A percentile compares a stretch with the other conserved stretches of the same genome.
These are phyloP conservation scores for Ethmia dodecea DNA, from an alignment of 2,888 invertebrate species.

Conservation along the genomic window DNA sequence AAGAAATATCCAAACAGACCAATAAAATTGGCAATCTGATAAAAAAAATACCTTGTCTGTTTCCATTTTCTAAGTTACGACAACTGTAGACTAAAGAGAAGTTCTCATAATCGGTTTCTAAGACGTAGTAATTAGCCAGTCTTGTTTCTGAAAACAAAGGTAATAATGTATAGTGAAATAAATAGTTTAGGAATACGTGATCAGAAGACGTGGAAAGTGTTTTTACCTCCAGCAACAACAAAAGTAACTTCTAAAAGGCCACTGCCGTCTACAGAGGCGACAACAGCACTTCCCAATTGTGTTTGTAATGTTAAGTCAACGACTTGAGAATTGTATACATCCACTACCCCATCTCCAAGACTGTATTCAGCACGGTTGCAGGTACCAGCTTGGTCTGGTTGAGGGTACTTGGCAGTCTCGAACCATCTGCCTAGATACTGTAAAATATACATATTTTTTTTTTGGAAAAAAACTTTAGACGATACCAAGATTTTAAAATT, in stretches of 20 bases:
- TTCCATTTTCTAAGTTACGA: slow-evolving; percentile 29
- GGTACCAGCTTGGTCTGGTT: slow-evolving; percentile 76
- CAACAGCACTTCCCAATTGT: slow-evolving; percentile 67
- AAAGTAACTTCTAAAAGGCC: slow-evolving; percentile 76
- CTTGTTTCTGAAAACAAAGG: slow-evolving; percentile 29
- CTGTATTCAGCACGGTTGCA: slow-evolving; percentile 79
- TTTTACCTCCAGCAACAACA: slow-evolving; percentile 68
- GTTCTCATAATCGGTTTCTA: slow-evolving; percentile 51
- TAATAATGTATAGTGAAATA: background rate
- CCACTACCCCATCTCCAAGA: slow-evolving; percentile 25
- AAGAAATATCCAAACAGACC: background rate
- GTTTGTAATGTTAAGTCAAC: slow-evolving; percentile 55
- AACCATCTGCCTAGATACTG: slow-evolving; percentile 76
- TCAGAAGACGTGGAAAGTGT: too few species aligned
- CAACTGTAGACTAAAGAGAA: slow-evolving; percentile 58
- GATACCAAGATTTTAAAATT: too few species aligned
- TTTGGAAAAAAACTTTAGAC: background rate
- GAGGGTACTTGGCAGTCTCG: slow-evolving; percentile 80
- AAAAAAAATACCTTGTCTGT: slow-evolving; percentile 38
- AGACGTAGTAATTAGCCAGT: slow-evolving; percentile 37
- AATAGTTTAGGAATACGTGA: background rate
- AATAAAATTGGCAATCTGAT: background rate
- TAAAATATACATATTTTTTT: too few species aligned
- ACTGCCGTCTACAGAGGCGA: slow-evolving; percentile 58
- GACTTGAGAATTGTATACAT: slow-evolving; percentile 43